phyloP scores from a whole-genome alignment of 2,888 invertebrate genomes.

The Acanthoscelides obtectus region DNA sequence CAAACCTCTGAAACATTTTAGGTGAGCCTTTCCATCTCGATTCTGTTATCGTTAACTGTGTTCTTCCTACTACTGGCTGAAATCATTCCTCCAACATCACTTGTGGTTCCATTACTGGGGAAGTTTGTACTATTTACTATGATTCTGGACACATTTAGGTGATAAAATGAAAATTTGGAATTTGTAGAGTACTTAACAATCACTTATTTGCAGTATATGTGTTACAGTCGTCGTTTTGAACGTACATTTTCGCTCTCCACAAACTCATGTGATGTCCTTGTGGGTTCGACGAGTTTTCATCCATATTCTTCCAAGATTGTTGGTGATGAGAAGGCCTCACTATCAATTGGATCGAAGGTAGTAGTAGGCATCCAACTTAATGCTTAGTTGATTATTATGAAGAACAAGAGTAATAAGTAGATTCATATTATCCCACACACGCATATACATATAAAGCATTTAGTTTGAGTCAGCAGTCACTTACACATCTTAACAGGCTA shows the following conservation, averaged over 20 bases:
- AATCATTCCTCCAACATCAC: conserved; percentile 86
- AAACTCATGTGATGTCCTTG: conserved; percentile 96
- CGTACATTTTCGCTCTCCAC: conserved; percentile 96
- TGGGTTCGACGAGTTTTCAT: conserved; percentile 96
- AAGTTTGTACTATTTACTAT: conserved; percentile 95
- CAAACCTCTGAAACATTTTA: conserved; percentile 31
- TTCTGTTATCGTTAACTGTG: conserved; percentile 91
- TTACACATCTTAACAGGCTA: too few relatives aligned
- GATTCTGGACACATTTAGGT: conserved; percentile 94
- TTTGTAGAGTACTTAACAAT: background rate
- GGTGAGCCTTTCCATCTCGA: conserved; percentile 94
- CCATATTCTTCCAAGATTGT: conserved; percentile 88
- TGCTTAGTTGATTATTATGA: background rate
- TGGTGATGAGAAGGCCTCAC: conserved; percentile 86
- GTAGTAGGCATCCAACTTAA: conserved; percentile 8
- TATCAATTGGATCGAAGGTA: conserved; percentile 59
- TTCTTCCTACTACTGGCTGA: conserved; percentile 90
- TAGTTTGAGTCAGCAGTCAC: too few relatives aligned
- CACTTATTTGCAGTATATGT: conserved; percentile 41
- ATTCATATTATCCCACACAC: too few relatives aligned
- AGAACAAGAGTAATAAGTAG: background rate
- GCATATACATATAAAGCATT: too few relatives aligned
- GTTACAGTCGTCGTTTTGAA: conserved; percentile 84
- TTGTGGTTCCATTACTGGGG: conserved; percentile 88
- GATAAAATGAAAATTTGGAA: conserved; percentile 27